Base-by-base conservation (phyloP, 2,113 vertebrate species). In the Lamprotornis superbus region DNA sequence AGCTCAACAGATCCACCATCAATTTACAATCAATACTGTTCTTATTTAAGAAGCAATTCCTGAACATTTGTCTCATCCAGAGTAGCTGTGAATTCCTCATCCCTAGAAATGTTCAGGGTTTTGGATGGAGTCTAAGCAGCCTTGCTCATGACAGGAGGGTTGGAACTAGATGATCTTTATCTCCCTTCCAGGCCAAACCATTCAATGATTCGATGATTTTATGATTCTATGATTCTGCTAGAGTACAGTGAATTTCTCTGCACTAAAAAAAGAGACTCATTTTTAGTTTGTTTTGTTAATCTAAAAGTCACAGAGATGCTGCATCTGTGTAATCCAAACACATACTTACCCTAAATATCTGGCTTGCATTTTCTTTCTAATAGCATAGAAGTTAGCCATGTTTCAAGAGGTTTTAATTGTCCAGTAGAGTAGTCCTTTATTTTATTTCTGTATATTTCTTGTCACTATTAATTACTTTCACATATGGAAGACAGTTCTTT, bases 391-490 rank as follows among this genome's bases (percentile, higher is more conserved):
- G 52, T 84, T 55, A 95, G 59, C 33, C 39, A 53, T 83, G 64
- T 96, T 97, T 95, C 73, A 92, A 87, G 78, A 91, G 55, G 64
- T 81, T 95, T 96, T 89, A 92, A 94, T 92, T 95, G 65, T 44
- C 77, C 44, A 67, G 18, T 71, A 87, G 0, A 1, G 74, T 76
- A 95, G 73, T 82, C 76, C 76, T 95, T 94, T 85, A 10, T 55
- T 80, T 68, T 60, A 52, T 74, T 83, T 89, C 28, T 3, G 5
- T 77, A 40, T 47, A 52, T 78, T 75, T 95, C 70, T 83, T 81
- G 60, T 93, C 94, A 86, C 60, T 63, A 19, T 44, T 12, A 69
- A 44, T 83, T 74, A 83, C 23, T 39, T 59, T 28, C 39, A 46
- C 15, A 4, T 57, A 79, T 93, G 81, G 64, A 97, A 92, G 90